A percentile compares a stretch with the other conserved stretches of the same genome.
phyloP scores from a whole-genome alignment of 2,113 vertebrate genomes.

The Nanger granti region DNA sequence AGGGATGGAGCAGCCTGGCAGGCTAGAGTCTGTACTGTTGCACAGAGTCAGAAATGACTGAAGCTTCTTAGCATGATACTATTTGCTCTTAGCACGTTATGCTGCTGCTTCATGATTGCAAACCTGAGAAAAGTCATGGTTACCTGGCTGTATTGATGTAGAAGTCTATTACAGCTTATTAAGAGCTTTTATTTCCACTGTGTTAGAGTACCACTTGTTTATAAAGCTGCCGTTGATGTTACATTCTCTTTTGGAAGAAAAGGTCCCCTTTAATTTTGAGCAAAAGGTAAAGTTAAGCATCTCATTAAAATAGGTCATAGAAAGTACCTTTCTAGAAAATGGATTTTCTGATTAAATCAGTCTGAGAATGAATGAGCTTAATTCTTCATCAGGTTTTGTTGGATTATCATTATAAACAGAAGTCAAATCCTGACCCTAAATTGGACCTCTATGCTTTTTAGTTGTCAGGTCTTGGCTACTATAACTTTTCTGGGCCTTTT shows the following conservation, averaged over 20 bases:
- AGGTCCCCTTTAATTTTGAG: background rate
- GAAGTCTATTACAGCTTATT: background rate
- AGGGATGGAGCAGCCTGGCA: background rate
- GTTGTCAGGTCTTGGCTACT: background rate
- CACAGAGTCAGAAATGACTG: background rate
- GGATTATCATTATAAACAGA: background rate
- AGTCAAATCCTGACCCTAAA: background rate
- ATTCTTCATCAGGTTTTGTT: background rate
- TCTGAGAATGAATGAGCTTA: background rate
- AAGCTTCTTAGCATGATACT: background rate
- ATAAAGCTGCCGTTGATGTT: background rate
- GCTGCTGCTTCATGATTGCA: background rate
- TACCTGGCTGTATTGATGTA: background rate
- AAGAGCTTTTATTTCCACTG: background rate
- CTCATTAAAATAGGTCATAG: background rate
- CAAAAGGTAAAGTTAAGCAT: background rate
- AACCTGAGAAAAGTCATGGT: background rate
- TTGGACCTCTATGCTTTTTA: background rate
- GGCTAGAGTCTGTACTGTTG: rapidly evolving
- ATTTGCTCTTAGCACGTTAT: background rate
- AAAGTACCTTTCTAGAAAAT: background rate
- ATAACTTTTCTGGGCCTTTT: background rate
- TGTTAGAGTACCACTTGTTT: background rate
- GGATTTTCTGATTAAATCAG: background rate
- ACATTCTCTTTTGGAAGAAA: background rate